Evolutionary conservation across 2,113 vertebrate genomes (phyloP).

Genomic region (Apodemus sylvaticus): DNA sequence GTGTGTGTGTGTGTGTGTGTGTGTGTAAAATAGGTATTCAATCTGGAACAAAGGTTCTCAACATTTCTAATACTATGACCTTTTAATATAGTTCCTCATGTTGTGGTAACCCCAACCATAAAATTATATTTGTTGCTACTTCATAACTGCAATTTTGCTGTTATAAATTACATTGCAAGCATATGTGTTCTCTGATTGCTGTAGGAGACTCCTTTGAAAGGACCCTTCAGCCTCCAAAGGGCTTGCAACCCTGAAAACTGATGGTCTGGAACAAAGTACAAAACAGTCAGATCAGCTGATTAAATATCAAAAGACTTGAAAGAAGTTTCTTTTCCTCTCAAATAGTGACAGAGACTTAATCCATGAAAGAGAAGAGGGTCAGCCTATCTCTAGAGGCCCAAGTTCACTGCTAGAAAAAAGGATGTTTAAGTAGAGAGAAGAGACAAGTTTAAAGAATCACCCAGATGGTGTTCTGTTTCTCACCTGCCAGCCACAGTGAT

Average conservation of each 20-base stretch:
- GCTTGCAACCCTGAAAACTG: neutral
- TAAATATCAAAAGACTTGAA: conserved; percentile 22
- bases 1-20: neutral
- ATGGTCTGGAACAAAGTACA: conserved; percentile 26
- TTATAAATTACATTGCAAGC: neutral
- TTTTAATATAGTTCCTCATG: neutral
- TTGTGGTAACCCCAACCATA: neutral
- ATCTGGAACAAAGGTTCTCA: neutral
- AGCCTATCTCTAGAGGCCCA: neutral
- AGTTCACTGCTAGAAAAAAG: neutral
- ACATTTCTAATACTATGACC: neutral
- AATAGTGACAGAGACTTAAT: neutral
- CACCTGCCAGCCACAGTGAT: neutral
- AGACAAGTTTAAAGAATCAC: neutral
- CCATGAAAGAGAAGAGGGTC: neutral
- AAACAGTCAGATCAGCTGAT: neutral
- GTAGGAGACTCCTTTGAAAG: neutral
- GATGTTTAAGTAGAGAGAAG: neutral
- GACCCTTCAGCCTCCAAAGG: neutral
- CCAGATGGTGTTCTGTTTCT: neutral
- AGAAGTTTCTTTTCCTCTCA: neutral
- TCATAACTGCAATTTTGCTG: neutral
- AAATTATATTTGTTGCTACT: neutral
- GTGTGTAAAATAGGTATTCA: neutral
- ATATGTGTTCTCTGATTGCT: neutral